These are phyloP conservation scores for Acropora yongei DNA, from an alignment of 64 coral and sea anemone species.

Conservation along the genomic window DNA sequence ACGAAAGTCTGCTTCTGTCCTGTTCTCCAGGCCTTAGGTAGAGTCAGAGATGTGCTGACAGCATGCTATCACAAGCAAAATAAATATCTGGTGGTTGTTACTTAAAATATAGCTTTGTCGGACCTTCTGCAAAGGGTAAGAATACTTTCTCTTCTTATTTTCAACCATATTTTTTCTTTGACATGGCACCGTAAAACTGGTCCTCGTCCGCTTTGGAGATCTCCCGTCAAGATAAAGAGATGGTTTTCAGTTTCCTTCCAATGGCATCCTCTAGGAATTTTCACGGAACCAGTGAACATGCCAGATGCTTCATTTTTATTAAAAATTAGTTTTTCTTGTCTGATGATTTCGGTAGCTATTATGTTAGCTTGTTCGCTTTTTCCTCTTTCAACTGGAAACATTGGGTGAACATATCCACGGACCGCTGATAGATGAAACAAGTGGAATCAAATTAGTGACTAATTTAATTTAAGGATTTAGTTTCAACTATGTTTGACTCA, in stretches of 20 bases:
- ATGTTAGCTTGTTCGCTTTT: conserved; percentile 8
- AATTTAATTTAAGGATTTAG: no score
- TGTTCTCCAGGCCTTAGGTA: no score
- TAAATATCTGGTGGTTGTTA: not conserved
- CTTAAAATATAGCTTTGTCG: not conserved
- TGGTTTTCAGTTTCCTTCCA: not conserved
- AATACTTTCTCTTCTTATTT: conserved; percentile 3
- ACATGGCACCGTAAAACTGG: conserved; percentile 21
- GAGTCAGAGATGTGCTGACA: no score
- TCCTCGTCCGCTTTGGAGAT: conserved; percentile 21
- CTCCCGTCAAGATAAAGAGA: conserved; percentile 15
- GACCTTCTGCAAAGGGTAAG: not conserved
- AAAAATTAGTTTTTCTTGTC: conserved; percentile 13
- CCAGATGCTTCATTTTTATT: not conserved
- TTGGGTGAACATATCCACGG: not conserved
- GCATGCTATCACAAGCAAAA: not conserved
- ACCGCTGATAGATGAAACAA: not conserved
- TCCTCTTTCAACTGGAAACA: conserved; percentile 24
- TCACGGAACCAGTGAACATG: not conserved
- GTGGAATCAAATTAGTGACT: no score
- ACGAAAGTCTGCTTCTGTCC: no score
- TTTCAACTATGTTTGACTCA: no score
- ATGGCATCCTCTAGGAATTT: conserved; percentile 9
- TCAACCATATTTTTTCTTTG: conserved; percentile 4
- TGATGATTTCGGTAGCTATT: conserved; percentile 31